Base-by-base conservation (phyloP, 2,888 invertebrate species). In the Xylota sylvarum region DNA sequence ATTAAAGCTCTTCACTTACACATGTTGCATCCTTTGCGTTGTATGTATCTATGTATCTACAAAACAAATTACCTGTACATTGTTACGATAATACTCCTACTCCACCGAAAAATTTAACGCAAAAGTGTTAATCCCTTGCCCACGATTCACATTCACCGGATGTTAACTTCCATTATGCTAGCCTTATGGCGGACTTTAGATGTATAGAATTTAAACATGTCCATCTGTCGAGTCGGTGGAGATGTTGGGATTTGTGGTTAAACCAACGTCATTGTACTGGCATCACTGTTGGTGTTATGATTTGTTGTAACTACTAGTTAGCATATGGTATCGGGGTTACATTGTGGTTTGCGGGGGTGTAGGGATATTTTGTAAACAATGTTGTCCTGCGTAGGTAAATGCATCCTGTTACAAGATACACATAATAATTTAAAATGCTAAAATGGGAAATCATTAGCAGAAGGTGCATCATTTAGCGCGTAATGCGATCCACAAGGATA, bases 201-300 rank as follows among this genome's bases (percentile, higher is more conserved):
- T 70, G 27, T 30, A 9, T 27, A 23, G 67, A 67, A 55, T 73
- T 80, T 70, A 70, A 70, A 52, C 70, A 64, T 65, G 84, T 70
- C 64, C 48, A 56, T 70, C 74, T 80, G 80, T 56, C 56, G 55
- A 69, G 19, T 62, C 17, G 27, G 23, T 27, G 23, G 46, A 32
- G 32, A 43, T 55, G 60, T 37, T 52, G 74, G 84, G 65, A 60
- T 65, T 85, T 69, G 74, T 19, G 80, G 70, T 40, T 52, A 43
- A 17, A 55, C 35, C 52, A 9, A 48, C 58, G 46, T 78, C 70
- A 55, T 32, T 67, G 52, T 32, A n/a, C 35, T 60, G 32, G 12
- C 12, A 50, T 50, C 30, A 27, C 52, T 56, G 46, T n/a, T 58
- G 30, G 32, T 40, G 30, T 77, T 37, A 77, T 67, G 67, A 67